A percentile compares a stretch with the other conserved stretches of the same genome.
phyloP scores from a whole-genome alignment of 2,797 vertebrate species.

The Gila robusta region DNA sequence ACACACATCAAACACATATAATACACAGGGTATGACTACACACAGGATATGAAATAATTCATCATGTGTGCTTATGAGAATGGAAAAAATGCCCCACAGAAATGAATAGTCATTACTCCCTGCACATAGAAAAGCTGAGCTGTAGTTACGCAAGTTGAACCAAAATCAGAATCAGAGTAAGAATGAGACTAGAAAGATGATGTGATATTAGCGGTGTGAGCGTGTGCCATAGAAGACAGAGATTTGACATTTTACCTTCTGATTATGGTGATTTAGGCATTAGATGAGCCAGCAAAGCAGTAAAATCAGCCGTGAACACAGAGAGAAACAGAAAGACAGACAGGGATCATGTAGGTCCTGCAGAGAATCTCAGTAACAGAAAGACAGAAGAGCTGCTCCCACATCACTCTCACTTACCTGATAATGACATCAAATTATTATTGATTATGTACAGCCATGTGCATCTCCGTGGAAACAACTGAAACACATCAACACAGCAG shows the following conservation, averaged over 20 bases:
- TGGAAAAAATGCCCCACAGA: constrained; percentile 16
- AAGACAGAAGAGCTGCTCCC: constrained; percentile 30
- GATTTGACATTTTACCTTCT: constrained; percentile 92
- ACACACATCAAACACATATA: constrained; percentile 11
- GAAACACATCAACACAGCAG: constrained; percentile 52
- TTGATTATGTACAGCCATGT: constrained; percentile 99
- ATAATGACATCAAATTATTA: constrained; percentile 98
- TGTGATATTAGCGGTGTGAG: constrained; percentile 32
- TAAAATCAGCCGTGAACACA: constrained; percentile 78
- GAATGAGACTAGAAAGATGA: constrained; percentile 43
- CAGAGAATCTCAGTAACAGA: constrained; percentile 52
- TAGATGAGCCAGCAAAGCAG: constrained; percentile 74
- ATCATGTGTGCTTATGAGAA: not conserved
- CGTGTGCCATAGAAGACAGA: constrained; percentile 41
- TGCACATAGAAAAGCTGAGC: constrained; percentile 28
- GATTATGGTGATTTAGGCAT: constrained; percentile 82
- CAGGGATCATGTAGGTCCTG: constrained; percentile 51
- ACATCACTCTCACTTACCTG: constrained; percentile 81
- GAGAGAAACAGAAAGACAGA: constrained; percentile 50
- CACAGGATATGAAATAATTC: constrained; percentile 11
- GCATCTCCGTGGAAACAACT: constrained; percentile 96
- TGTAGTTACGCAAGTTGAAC: constrained; percentile 17
- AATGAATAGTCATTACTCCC: constrained; percentile 11
- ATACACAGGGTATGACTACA: constrained; percentile 33
- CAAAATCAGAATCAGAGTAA: constrained; percentile 24